These are phyloP conservation scores for Tanypteryx hageni DNA, from an alignment of 2,888 invertebrate genomes.

Conservation along the genomic window DNA sequence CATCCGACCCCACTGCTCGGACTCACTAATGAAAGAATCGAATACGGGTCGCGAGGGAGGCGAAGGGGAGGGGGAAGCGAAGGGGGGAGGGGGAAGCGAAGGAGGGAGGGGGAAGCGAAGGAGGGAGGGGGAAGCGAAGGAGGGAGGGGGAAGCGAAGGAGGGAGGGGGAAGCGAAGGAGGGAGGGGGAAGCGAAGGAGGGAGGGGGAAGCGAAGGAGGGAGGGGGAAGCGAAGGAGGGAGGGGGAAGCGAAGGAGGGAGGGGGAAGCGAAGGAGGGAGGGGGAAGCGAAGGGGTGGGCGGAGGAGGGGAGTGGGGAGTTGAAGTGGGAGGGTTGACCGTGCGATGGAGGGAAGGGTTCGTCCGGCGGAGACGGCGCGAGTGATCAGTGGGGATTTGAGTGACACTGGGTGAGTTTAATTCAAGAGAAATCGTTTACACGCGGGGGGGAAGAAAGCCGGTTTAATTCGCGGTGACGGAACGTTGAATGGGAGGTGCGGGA, in stretches of 20 bases:
- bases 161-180: background rate
- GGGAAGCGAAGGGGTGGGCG: conserved; percentile 40
- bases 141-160: background rate
- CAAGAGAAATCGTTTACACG: conserved; percentile 47
- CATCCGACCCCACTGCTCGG: background rate
- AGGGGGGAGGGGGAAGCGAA: too few species aligned
- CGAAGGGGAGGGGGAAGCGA: background rate
- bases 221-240: background rate
- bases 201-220: background rate
- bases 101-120: background rate
- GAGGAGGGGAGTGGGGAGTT: background rate
- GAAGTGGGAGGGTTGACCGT: background rate
- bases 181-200: background rate
- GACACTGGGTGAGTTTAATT: conserved; percentile 43
- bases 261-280: background rate
- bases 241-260: background rate
- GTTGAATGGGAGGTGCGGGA: background rate
- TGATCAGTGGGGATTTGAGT: conserved; percentile 61
- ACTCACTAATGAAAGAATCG: conserved; percentile 59
- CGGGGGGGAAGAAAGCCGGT: background rate
- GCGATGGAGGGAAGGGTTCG: background rate
- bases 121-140: background rate
- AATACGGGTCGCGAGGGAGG: background rate
- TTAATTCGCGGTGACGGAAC: conserved; percentile 16
- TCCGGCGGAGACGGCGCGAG: background rate